Evolutionary conservation across 2,113 vertebrate species (phyloP).

Genomic region (Ascaphus truei): DNA sequence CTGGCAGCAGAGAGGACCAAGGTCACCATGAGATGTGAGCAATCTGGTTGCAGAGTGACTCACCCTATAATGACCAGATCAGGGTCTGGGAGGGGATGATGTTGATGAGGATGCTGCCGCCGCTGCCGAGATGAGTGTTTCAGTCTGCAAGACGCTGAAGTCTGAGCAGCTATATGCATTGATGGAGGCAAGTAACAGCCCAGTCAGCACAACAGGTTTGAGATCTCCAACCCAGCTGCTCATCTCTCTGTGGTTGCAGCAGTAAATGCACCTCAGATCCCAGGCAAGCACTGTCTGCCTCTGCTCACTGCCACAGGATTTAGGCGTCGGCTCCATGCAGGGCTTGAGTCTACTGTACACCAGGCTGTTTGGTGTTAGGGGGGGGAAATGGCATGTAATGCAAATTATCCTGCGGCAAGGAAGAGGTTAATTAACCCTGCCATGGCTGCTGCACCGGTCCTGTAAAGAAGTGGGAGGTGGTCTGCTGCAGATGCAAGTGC

Average conservation of each 20-base stretch:
- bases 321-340: not conserved
- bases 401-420: not conserved
- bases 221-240: not conserved
- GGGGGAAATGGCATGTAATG: too few relatives aligned
- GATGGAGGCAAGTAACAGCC: not conserved
- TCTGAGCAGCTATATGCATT: constrained; percentile 8
- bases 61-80: constrained; percentile 55
- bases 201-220: not conserved
- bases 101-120: not conserved
- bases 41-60: constrained; percentile 42
- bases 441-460: not conserved
- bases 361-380: too few relatives aligned
- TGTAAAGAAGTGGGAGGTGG: not conserved
- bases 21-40: too few relatives aligned
- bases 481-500: not conserved
- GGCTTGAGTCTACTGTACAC: too few relatives aligned
- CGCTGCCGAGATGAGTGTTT: not conserved
- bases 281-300: not conserved
- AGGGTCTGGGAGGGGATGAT: not conserved
- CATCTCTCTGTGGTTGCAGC: not conserved
- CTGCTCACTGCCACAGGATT: not conserved
- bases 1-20: too few relatives aligned
- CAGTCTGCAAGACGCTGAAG: not conserved
- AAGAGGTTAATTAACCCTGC: not conserved
- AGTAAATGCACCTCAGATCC: not conserved